Conservation (phyloP, 2,113 vertebrate species). For the Passer montanus region DNA sequence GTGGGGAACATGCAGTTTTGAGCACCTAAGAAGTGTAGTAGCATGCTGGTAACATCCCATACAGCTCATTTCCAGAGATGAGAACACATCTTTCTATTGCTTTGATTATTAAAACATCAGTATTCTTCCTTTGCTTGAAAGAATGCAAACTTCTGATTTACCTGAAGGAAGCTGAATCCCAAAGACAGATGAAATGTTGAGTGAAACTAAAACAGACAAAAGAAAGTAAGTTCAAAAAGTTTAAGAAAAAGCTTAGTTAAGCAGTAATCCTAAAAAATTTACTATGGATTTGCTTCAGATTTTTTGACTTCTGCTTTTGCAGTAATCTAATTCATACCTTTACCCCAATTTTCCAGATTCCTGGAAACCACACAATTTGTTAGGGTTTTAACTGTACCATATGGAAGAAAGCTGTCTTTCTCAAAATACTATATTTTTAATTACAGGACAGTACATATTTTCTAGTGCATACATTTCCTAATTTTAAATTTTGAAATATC, state of each 20-base stretch:
- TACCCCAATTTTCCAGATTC: not conserved
- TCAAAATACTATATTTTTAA: not conserved
- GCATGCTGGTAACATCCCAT: not conserved
- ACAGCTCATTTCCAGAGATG: not conserved
- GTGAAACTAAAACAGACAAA: not conserved
- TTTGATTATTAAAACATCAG: not conserved
- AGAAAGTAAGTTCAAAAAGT: not conserved
- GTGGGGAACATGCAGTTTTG: not conserved
- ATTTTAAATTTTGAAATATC: not conserved
- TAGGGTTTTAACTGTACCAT: not conserved
- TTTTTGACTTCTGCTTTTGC: not conserved
- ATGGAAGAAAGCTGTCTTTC: not conserved
- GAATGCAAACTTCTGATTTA: not conserved
- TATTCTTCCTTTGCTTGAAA: not conserved
- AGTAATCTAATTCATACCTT: not conserved
- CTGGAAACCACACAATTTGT: not conserved
- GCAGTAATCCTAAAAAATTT: not conserved
- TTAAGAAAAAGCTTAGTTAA: not conserved
- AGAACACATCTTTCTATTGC: not conserved
- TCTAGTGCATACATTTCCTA: not conserved
- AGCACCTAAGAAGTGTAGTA: not conserved
- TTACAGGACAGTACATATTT: not conserved
- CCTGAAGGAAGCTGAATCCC: not conserved
- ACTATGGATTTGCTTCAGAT: not conserved
- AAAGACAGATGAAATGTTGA: not conserved